These are phyloP conservation scores for Melanotaenia pygmaea DNA, from an alignment of 2,797 vertebrate genomes.

Conservation along the genomic window DNA sequence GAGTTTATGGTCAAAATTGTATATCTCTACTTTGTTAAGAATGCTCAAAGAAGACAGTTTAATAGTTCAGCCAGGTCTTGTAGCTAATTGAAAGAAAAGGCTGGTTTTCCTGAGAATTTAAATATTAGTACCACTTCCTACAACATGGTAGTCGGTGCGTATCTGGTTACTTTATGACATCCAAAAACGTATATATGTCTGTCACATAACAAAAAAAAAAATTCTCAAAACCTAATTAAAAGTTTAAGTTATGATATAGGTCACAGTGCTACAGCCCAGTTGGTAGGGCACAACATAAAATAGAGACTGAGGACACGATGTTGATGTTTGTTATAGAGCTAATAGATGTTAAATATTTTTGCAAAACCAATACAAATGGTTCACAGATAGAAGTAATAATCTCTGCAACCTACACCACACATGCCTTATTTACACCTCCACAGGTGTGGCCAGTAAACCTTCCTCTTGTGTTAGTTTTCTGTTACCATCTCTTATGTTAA, in stretches of 20 bases:
- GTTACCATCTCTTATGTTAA: no score
- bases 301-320: background rate
- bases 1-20: conserved; percentile 4
- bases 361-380: background rate
- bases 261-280: background rate
- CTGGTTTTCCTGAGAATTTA: background rate
- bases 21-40: background rate
- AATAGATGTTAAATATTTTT: background rate
- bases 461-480: no score
- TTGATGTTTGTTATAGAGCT: background rate
- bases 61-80: background rate
- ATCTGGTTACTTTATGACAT: background rate
- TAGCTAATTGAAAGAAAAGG: background rate
- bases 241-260: background rate
- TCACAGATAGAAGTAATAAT: background rate
- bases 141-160: background rate
- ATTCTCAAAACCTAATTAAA: background rate
- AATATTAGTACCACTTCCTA: background rate
- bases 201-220: background rate
- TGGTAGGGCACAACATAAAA: background rate
- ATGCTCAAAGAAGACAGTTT: background rate
- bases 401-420: background rate
- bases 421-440: background rate
- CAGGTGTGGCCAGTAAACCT: background rate
- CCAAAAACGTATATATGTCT: background rate